Evolutionary conservation across 2,797 vertebrate genomes (phyloP), one percentile per base, ranked within the genome.

Genomic region (Leucoraja ocellata): DNA sequence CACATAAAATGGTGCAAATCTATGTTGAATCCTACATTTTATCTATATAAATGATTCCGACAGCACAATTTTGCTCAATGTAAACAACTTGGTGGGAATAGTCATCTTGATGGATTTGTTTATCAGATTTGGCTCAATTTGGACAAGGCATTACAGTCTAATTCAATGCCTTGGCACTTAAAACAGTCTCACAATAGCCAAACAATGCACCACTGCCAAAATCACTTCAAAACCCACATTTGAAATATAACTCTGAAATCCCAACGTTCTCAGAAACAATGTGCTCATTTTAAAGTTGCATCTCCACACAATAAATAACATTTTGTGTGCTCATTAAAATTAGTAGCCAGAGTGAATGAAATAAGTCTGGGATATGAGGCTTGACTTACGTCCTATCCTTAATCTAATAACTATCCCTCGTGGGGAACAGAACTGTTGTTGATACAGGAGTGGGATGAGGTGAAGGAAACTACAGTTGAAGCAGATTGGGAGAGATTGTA

Each of bases 71-170:
- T 25, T 76, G 71, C 73, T 76, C 58, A 76, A 58, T 58, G 54
- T 92, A 74, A 76, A 39, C 39, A 92, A 58, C 23, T 76, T 92
- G 39, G 90, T 46, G 28, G 28, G 71, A 92, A 76, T 46, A 91
- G 68, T 39, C 32, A n/a, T 74, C 28, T 91, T 73, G 73, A 73
- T 39, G 11, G 39, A 39, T 91, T 46, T 25, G 21, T 54, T 58
- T 92, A 92, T 92, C 90, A 76, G 71, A 92, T 92, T 92, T 92
- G 90, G 90, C 65, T 1, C 36, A 74, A 18, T 92, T 58, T 92
- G 8, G 71, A 76, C 90, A 58, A 92, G 39, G 71, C 90, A 10
- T 28, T 92, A 28, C 25, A 54, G 46, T 92, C 90, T 92, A 71
- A 92, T 76, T 76, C 71, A 92, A 13, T 76, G 36, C 74, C 68